Percentiles rank a stretch among this genome's conserved stretches.
Evolutionary conservation across 2,888 invertebrate species (phyloP).

Genomic region (Calliphora vomitoria): DNA sequence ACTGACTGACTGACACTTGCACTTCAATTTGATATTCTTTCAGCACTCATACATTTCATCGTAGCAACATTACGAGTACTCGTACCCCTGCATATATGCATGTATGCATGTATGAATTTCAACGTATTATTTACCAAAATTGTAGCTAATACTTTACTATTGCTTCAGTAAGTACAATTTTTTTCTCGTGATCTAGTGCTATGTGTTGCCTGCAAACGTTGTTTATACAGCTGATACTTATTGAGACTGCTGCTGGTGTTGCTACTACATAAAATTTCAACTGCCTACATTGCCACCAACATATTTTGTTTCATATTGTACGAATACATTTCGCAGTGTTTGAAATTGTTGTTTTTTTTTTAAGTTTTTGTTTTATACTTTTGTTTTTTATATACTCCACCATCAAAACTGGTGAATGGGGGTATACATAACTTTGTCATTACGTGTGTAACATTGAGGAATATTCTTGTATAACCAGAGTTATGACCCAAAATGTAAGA

Average conservation of each 20-base stretch:
- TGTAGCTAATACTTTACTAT: conserved; percentile 52
- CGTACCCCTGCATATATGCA: no score
- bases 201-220: conserved; percentile 34
- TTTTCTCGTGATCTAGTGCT: not conserved
- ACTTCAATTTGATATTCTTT: conserved; percentile 62
- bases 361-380: conserved; percentile 2
- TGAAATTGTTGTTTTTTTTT: conserved; percentile 6
- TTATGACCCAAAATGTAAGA: no score
- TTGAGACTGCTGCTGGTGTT: conserved; percentile 40
- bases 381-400: not conserved
- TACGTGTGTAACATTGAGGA: no score
- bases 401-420: no score
- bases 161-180: not conserved
- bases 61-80: no score
- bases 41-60: conserved; percentile 8
- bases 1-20: conserved; percentile 64
- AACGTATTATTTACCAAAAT: conserved; percentile 36
- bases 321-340: conserved; percentile 24
- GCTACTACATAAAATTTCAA: conserved; percentile 40
- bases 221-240: conserved; percentile 64
- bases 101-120: not conserved
- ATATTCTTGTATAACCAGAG: no score
- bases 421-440: no score
- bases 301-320: conserved; percentile 45
- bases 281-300: conserved; percentile 58